A percentile compares a stretch with the other conserved stretches of the same genome.
phyloP scores from a whole-genome alignment of 64 coral and sea anemone genomes.

The Anthopleura sola region DNA sequence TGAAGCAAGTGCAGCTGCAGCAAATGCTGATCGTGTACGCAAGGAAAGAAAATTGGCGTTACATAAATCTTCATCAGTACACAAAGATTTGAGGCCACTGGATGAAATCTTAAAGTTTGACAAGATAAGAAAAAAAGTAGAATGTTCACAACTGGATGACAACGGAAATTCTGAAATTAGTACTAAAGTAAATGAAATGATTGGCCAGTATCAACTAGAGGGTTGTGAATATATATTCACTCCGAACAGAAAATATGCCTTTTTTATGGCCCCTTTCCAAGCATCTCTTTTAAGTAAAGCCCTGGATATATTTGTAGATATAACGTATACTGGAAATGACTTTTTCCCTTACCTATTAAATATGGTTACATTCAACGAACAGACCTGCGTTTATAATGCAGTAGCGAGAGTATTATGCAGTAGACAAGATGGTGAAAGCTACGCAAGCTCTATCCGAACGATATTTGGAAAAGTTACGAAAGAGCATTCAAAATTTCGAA shows the following conservation, averaged over 20 bases:
- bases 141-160: neutral
- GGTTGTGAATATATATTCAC: conserved; percentile 50
- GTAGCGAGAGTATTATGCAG: conserved; percentile 50
- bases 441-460: conserved; percentile 32
- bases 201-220: conserved; percentile 53
- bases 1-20: conserved; percentile 31
- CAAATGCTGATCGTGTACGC: conserved; percentile 31
- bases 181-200: conserved; percentile 34
- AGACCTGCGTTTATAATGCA: conserved; percentile 4
- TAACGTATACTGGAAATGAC: conserved; percentile 59
- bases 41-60: conserved; percentile 4
- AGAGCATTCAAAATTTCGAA: conserved; percentile 11
- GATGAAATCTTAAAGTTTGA: neutral
- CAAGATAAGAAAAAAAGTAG: neutral
- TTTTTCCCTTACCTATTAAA: conserved; percentile 57
- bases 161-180: conserved; percentile 22
- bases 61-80: neutral
- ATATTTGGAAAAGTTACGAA: conserved; percentile 1
- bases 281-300: conserved; percentile 18
- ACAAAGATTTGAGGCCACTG: neutral
- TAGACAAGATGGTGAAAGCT: conserved; percentile 54
- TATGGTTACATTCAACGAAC: conserved; percentile 45
- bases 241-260: conserved; percentile 41
- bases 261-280: conserved; percentile 62
- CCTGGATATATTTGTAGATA: conserved; percentile 43